These are phyloP conservation scores for Molossus alvarezi DNA, from an alignment of 2,797 vertebrate genomes.

Conservation along the genomic window DNA sequence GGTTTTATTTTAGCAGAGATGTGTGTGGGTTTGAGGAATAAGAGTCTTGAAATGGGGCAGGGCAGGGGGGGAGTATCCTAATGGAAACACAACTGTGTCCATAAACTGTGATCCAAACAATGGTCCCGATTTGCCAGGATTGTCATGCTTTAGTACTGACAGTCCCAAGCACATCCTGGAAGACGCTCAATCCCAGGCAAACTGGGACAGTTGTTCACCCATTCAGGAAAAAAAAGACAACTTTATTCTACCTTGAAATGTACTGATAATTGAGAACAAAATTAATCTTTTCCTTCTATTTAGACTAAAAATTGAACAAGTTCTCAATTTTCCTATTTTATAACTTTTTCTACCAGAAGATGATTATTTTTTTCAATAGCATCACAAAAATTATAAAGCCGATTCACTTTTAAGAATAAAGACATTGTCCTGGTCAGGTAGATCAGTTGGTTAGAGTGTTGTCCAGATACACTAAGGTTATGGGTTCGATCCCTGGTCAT, in stretches of 20 bases:
- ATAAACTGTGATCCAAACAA: background rate
- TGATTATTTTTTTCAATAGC: slow-evolving; percentile 49
- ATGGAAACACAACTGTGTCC: background rate
- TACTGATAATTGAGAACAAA: slow-evolving; percentile 15
- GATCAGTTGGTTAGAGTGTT: background rate
- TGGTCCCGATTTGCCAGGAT: background rate
- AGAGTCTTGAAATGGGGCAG: background rate
- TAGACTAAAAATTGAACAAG: slow-evolving; percentile 1
- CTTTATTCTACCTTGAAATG: background rate
- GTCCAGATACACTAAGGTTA: background rate
- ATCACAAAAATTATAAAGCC: slow-evolving; percentile 42
- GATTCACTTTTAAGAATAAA: slow-evolving; percentile 61
- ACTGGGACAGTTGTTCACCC: background rate
- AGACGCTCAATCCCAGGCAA: background rate
- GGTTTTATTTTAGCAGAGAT: slow-evolving; percentile 37
- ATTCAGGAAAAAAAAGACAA: background rate
- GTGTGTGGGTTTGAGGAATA: background rate
- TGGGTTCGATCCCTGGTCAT: background rate
- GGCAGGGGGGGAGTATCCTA: background rate
- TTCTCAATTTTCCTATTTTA: slow-evolving; percentile 58
- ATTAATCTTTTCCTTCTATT: background rate
- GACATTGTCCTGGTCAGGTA: slow-evolving; percentile 12
- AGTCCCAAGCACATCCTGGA: background rate
- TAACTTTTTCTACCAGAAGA: slow-evolving; percentile 28
- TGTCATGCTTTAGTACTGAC: background rate